Percentiles rank a stretch among this genome's conserved stretches.
Conservation (phyloP, 1,140 invertebrate species). For the Musca vetustissima region DNA sequence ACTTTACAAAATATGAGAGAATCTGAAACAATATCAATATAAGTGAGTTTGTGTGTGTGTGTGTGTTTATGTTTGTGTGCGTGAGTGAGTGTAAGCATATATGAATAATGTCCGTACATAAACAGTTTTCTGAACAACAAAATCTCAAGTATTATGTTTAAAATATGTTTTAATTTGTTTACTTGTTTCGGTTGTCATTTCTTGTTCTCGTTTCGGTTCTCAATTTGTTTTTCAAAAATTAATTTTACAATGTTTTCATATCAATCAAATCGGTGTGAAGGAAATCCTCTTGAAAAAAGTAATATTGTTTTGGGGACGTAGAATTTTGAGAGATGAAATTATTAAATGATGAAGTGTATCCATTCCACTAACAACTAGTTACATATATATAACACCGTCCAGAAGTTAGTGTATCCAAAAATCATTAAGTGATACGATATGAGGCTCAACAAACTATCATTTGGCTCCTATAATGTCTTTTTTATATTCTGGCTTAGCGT, state of each 20-base stretch:
- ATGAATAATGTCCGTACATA: conserved; percentile 3
- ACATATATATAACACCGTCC: too few species aligned
- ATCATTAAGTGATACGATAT: too few species aligned
- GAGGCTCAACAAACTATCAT: too few species aligned
- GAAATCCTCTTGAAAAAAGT: too few species aligned
- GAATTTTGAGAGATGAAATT: too few species aligned
- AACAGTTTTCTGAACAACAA: conserved; percentile 8
- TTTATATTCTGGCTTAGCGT: too few species aligned
- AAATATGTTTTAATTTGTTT: conserved; percentile 24
- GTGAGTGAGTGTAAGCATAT: background rate
- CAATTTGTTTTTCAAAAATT: conserved; percentile 7
- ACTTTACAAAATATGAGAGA: background rate
- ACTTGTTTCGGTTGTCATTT: conserved; percentile 4
- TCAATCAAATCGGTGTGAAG: conserved; percentile 6
- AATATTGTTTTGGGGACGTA: too few species aligned
- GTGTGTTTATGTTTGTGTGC: background rate
- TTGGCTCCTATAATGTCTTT: too few species aligned
- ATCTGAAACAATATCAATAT: background rate
- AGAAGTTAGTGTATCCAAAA: too few species aligned
- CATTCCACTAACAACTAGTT: too few species aligned
- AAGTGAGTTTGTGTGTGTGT: background rate
- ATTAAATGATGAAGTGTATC: too few species aligned
- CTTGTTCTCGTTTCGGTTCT: conserved; percentile 7
- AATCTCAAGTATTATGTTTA: conserved; percentile 24
- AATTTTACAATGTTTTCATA: conserved; percentile 7